Base-by-base conservation (phyloP, 2,888 invertebrate genomes). In the Cryptophagus acutangulus region DNA sequence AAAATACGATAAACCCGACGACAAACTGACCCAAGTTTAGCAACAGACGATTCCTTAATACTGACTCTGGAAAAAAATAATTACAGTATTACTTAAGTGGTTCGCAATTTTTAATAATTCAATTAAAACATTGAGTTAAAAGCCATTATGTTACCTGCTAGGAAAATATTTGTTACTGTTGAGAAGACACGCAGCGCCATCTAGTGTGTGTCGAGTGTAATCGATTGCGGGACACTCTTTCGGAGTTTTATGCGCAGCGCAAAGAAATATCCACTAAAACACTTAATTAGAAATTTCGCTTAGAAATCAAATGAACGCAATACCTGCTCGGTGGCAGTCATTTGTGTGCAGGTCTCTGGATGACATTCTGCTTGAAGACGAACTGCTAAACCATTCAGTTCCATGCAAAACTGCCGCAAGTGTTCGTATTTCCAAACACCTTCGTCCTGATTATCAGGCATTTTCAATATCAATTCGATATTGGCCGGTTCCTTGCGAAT, bases 341-440 rank as follows among this genome's bases (percentile, higher is more conserved):
- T 99, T 73, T 99, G 97, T 45, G 89, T 92, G 70, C 99, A 99
- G 14, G 88, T 92, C 61, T 93, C 90, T 25, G 97, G 95, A 63
- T 91, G 88, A 69, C 99, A 99, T 70, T 97, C 96, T 51, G 82
- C 83, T 75, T 97, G 97, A 50, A 99, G 75, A 63, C 90, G 81
- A 1, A 99, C 96, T 33, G 97, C 96, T 55, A 99, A 73, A n/a
- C 95, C 96, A 74, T 99, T 99, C 34, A 99, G 72, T 71, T 99
- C 97, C 93, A 99, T 95, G 67, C 97, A 99, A 72, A 99, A 97
- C 72, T 99, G 97, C 56, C 97, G 80, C 43, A 99, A 77, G 74
- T 99, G 99, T 73, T 99, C 99, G 69, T 99, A 99, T 73, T 99
- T 99, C 99, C 99, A 99, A 34, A 99, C 97, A 25, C 97, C 96